phyloP scores from a whole-genome alignment of 2,888 invertebrate genomes.

The Hedychridium roseum region DNA sequence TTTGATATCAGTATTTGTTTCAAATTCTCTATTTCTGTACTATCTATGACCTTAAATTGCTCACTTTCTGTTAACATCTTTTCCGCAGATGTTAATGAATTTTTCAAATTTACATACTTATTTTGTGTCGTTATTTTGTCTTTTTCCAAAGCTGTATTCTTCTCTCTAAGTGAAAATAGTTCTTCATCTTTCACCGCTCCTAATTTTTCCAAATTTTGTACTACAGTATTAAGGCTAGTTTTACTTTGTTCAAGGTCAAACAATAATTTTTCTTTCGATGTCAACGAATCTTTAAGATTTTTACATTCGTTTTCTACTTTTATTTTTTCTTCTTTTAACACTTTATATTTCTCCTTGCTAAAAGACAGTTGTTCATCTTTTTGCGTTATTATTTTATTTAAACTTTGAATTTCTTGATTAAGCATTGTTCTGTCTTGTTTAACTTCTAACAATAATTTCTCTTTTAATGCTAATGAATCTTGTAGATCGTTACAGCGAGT shows the following conservation, averaged over 20 bases:
- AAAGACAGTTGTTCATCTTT: conserved; percentile 10
- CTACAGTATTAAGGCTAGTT: conserved; percentile 18
- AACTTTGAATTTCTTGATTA: no score
- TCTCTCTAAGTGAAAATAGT: no score
- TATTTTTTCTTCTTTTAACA: conserved; percentile 25
- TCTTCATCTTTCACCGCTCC: no score
- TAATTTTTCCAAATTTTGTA: conserved; percentile 10
- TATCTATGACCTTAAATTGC: conserved; percentile 3
- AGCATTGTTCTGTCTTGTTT: conserved; percentile 5
- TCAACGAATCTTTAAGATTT: conserved; percentile 24
- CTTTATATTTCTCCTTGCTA: conserved; percentile 13
- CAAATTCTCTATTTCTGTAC: conserved; percentile 4
- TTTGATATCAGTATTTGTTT: not conserved
- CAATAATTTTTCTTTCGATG: conserved; percentile 24
- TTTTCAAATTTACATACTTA: conserved; percentile 21
- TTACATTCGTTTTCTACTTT: conserved; percentile 24
- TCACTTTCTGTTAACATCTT: conserved; percentile 22
- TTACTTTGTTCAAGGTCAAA: conserved; percentile 19
- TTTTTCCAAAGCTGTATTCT: no score
- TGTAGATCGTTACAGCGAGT: no score
- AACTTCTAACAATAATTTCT: no score
- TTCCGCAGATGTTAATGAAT: no score
- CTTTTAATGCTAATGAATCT: no score
- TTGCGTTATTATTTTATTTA: conserved; percentile 18
- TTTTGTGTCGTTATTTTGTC: no score